These are phyloP conservation scores for Brienomyrus brachyistius DNA, from an alignment of 2,113 vertebrate genomes.

Conservation along the genomic window DNA sequence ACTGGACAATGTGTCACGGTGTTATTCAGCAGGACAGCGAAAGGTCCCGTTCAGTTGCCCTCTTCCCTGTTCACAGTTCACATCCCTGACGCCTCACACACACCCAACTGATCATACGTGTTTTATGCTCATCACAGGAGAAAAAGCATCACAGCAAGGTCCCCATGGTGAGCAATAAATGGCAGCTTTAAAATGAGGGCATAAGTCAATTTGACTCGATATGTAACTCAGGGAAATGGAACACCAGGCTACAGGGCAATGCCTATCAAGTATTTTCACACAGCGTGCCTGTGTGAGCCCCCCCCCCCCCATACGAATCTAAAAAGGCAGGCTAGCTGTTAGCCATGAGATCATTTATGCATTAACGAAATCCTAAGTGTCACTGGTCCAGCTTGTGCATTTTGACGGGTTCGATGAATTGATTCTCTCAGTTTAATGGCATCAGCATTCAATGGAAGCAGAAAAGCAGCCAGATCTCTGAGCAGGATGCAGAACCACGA, in stretches of 20 bases:
- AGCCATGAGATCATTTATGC: background rate
- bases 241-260: background rate
- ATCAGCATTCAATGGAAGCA: background rate
- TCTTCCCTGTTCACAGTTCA: background rate
- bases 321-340: background rate
- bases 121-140: background rate
- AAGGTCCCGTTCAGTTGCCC: background rate
- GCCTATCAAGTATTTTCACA: constrained; percentile 3
- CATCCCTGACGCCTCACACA: background rate
- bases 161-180: constrained; percentile 59
- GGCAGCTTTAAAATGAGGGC: constrained; percentile 65
- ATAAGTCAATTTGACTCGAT: constrained; percentile 48
- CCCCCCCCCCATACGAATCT: background rate
- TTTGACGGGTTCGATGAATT: background rate
- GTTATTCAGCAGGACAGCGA: background rate
- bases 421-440: background rate
- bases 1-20: background rate
- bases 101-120: background rate
- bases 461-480: background rate
- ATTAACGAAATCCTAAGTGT: background rate
- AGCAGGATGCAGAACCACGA: background rate
- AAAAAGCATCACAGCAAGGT: constrained; percentile 28
- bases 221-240: constrained; percentile 8
- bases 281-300: background rate
- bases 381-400: background rate